These are phyloP conservation scores for Branchipolynoe longqiensis DNA, from an alignment of 2,888 invertebrate genomes.

Conservation along the genomic window DNA sequence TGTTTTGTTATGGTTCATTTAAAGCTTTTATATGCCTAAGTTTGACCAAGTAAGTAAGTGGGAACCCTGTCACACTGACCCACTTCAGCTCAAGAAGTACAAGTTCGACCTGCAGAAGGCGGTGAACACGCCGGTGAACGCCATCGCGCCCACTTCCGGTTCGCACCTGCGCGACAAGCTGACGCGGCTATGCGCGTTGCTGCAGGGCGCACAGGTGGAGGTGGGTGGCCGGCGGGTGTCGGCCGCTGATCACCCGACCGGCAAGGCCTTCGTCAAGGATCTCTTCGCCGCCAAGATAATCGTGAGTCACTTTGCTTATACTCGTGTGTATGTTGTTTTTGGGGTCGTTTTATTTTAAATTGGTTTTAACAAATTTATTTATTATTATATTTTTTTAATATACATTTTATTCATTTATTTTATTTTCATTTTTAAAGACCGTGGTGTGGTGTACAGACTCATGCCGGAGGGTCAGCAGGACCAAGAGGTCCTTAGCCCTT, in stretches of 20 bases:
- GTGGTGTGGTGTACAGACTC: too few relatives aligned
- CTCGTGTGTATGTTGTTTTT: too few relatives aligned
- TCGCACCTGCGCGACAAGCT: constrained; percentile 90
- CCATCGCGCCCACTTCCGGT: constrained; percentile 89
- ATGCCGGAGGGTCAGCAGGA: too few relatives aligned
- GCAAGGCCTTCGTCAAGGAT: constrained; percentile 86
- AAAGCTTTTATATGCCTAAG: background rate
- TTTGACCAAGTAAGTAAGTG: background rate
- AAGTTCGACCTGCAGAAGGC: constrained; percentile 90
- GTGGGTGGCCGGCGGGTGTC: constrained; percentile 85
- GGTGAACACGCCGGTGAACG: constrained; percentile 93
- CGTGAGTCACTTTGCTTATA: too few relatives aligned
- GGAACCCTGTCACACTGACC: too few relatives aligned
- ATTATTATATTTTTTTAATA: too few relatives aligned
- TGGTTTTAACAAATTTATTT: too few relatives aligned
- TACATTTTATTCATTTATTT: too few relatives aligned
- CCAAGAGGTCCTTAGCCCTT: too few relatives aligned
- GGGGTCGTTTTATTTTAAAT: too few relatives aligned
- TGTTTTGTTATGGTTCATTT: too few relatives aligned
- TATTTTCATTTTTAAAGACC: too few relatives aligned
- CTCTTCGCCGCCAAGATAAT: constrained; percentile 89
- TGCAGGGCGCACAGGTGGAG: constrained; percentile 87
- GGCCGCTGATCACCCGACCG: constrained; percentile 89
- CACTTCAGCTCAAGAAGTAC: constrained; percentile 86
- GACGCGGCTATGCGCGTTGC: constrained; percentile 87